Conservation (phyloP, 2,888 invertebrate species). For the Cataglyphis cursor region DNA sequence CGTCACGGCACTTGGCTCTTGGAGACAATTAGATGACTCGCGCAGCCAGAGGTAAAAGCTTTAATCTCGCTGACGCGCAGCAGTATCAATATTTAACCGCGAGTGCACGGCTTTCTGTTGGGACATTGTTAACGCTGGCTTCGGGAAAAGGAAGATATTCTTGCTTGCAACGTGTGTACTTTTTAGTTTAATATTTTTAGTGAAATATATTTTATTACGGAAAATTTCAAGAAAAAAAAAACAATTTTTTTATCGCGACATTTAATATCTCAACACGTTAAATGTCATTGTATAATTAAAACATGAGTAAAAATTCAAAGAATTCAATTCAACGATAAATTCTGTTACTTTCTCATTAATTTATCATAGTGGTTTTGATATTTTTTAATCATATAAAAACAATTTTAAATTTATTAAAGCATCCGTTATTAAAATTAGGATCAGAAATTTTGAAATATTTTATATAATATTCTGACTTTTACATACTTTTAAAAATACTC, state of each 20-base stretch:
- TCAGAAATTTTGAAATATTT: neutral
- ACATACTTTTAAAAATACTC: neutral
- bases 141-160: slow-evolving; percentile 24
- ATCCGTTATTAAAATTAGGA: neutral
- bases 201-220: neutral
- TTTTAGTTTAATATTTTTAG: neutral
- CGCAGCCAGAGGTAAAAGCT: slow-evolving; percentile 37
- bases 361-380: neutral
- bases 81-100: slow-evolving; percentile 54
- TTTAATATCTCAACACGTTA: neutral
- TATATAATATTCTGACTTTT: neutral
- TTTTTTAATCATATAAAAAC: neutral
- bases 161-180: neutral
- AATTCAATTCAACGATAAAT: neutral
- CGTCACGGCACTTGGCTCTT: slow-evolving; percentile 33
- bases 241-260: neutral
- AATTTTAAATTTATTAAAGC: neutral
- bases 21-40: slow-evolving; percentile 59
- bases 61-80: slow-evolving; percentile 48
- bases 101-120: slow-evolving; percentile 41
- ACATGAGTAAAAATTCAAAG: neutral
- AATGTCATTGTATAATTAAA: neutral
- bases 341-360: neutral
- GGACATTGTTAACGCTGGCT: slow-evolving; percentile 33
- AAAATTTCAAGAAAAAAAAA: neutral